These are phyloP conservation scores for Ligdia adustata DNA, from an alignment of 2,888 invertebrate species.

Conservation along the genomic window DNA sequence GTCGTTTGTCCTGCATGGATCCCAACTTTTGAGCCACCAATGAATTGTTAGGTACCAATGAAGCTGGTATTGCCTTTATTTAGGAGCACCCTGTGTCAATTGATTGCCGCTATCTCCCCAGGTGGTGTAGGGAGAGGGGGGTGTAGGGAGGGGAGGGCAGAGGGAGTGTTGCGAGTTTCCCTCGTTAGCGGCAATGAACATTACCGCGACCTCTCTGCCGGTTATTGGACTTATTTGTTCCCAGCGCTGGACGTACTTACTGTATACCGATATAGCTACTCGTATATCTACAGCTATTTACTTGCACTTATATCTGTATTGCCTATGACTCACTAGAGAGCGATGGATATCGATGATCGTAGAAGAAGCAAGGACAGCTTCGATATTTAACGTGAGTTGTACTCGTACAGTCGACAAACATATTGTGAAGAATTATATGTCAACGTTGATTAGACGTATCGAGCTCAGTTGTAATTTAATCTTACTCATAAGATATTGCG, in stretches of 20 bases:
- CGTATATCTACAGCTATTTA: neutral
- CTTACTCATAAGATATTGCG: no score
- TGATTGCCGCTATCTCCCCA: slow-evolving; percentile 53
- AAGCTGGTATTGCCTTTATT: neutral
- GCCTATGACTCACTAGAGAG: neutral
- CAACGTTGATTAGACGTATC: no score
- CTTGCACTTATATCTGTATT: neutral
- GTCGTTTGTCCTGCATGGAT: no score
- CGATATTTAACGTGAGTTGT: no score
- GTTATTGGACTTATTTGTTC: slow-evolving; percentile 26
- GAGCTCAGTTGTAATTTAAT: no score
- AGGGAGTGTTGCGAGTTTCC: slow-evolving; percentile 38
- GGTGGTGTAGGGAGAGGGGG: slow-evolving; percentile 20
- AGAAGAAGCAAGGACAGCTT: no score
- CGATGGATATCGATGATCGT: no score
- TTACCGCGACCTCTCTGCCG: slow-evolving; percentile 20
- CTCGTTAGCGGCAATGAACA: slow-evolving; percentile 45
- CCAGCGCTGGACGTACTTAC: neutral
- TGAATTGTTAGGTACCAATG: no score
- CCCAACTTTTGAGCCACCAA: no score
- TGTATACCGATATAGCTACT: no score
- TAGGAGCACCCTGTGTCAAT: slow-evolving; percentile 42
- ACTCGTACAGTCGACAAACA: no score
- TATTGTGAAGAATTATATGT: no score
- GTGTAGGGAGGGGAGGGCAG: slow-evolving; percentile 8